A percentile compares a stretch with the other conserved stretches of the same genome.
Evolutionary conservation across 2,113 vertebrate species (phyloP).

Genomic region (Onychostoma macrolepis): DNA sequence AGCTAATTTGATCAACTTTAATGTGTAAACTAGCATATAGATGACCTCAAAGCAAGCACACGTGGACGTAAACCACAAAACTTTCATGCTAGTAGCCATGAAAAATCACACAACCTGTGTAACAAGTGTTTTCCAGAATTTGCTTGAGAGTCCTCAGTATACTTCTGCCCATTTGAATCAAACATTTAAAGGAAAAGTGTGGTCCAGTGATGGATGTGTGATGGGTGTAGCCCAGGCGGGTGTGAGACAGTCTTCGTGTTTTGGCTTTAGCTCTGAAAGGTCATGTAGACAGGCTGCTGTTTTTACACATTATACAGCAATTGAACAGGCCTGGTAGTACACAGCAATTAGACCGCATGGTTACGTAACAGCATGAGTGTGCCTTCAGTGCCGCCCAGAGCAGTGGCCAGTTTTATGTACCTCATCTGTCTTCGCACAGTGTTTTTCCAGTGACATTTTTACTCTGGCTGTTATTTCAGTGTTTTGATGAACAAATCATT

Average conservation of each 20-base stretch:
- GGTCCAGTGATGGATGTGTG: conserved; percentile 24
- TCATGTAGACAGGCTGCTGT: conserved; percentile 44
- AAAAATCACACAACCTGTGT: conserved; percentile 7
- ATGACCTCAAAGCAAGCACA: background rate
- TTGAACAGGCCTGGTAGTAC: conserved; percentile 21
- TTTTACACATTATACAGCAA: conserved; percentile 39
- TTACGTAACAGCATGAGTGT: conserved; percentile 30
- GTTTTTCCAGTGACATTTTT: background rate
- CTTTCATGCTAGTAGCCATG: background rate
- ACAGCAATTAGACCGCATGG: conserved; percentile 31
- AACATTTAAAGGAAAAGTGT: conserved; percentile 1
- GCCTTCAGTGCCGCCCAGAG: background rate
- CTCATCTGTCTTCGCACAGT: conserved; percentile 1
- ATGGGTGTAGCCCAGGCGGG: conserved; percentile 36
- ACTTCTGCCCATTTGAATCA: background rate
- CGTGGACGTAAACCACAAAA: background rate
- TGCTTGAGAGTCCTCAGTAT: background rate
- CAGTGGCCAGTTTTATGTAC: conserved; percentile 12
- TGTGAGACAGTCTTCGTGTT: conserved; percentile 18
- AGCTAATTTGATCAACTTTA: background rate
- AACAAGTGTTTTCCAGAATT: background rate
- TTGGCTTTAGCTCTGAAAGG: conserved; percentile 50
- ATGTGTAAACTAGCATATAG: background rate
- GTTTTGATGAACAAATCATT: background rate
- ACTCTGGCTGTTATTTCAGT: background rate